A percentile compares a stretch with the other conserved stretches of the same genome.
These are phyloP conservation scores for Plotosus lineatus DNA, from an alignment of 2,113 vertebrate genomes.

Conservation along the genomic window DNA sequence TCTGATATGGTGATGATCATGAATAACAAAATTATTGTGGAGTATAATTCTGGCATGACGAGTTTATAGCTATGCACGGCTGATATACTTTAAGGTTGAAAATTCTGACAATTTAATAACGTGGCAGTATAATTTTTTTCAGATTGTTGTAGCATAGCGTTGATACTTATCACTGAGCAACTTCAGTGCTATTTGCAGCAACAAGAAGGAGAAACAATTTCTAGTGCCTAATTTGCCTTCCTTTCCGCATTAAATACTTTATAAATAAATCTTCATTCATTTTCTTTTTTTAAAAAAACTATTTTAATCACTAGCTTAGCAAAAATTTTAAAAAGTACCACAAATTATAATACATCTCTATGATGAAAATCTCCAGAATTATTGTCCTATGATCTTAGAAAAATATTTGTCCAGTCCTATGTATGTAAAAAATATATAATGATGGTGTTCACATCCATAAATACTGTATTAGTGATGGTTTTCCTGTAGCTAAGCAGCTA, in stretches of 20 bases:
- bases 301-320: neutral
- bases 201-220: neutral
- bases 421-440: neutral
- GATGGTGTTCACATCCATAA: neutral
- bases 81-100: neutral
- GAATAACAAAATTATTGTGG: too few relatives aligned
- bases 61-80: neutral
- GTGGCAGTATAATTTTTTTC: neutral
- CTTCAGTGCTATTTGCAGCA: neutral
- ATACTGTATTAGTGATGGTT: slow-evolving; percentile 8
- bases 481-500: neutral
- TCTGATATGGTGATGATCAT: too few relatives aligned
- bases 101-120: neutral
- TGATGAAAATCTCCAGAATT: neutral
- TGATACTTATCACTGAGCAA: neutral
- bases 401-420: neutral
- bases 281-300: neutral
- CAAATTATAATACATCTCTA: neutral
- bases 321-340: neutral
- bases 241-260: neutral
- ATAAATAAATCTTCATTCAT: neutral
- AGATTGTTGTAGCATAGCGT: neutral
- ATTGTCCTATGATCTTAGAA: neutral
- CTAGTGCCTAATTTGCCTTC: neutral
- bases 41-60: too few relatives aligned